Evolutionary conservation across 2,113 vertebrate genomes (phyloP), one percentile per base, ranked within the genome.

Genomic region (Halcyon senegalensis): DNA sequence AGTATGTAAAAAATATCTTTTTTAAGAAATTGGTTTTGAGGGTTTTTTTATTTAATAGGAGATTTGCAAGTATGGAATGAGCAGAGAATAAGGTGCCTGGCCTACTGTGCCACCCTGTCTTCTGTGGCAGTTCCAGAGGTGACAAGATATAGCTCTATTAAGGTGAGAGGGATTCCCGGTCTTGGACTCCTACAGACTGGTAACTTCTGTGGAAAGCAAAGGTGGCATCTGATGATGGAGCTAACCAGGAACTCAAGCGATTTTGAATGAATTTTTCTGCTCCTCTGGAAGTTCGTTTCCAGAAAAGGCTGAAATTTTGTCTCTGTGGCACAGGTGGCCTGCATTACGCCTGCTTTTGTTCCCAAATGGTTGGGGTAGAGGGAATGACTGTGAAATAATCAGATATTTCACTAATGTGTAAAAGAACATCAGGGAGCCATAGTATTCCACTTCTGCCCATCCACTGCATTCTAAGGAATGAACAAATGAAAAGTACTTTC

Each of bases 91-190:
- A 66, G 68, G 41, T 79, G 18, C 62, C 85, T 93, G 53, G 39
- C 88, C 85, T 91, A 21, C 66, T 83, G 78, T 90, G 67, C 62
- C 95, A 83, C 63, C 28, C 24, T 88, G 70, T 90, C 33, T 95
- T 35, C 75, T 66, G 72, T 95, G 88, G 46, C 95, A 96, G 62
- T 91, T 96, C 85, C 82, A 94, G 85, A 93, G 59, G 63, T 9
- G 8, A 50, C 75, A 76, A 83, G 75, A 74, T 87, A 23, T 89
- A 95, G 90, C 59, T 93, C 31, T 94, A 2, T 94, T 93, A 95
- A 90, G 83, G 85, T 96, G 88, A 86, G 94, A 95, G 90, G 63
- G 55, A 77, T 90, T 95, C 63, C 83, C 80, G 67, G 64, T 88
- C 53, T 90, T 68, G 33, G 37, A 66, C 24, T 92, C 4, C 55